phyloP scores from a whole-genome alignment of 1,140 invertebrate genomes.

The Drosophila lowei region DNA sequence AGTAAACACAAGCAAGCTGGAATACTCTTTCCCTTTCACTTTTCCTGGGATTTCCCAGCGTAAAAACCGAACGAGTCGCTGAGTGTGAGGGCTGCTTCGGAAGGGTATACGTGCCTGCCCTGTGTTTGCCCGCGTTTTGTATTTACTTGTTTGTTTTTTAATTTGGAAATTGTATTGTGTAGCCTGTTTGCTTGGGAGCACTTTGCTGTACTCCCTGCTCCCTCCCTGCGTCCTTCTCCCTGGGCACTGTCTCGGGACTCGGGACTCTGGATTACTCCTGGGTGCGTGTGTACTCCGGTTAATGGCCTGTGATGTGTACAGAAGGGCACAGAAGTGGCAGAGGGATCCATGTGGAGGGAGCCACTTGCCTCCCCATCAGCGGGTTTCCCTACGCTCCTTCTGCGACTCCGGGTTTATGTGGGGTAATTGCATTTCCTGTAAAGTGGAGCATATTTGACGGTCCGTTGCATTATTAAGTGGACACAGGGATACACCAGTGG shows the following conservation, averaged over 20 bases:
- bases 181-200: conserved; percentile 52
- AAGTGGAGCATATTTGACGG: conserved; percentile 56
- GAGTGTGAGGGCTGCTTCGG: too few species aligned
- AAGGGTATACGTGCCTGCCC: conserved; percentile 3
- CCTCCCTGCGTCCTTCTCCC: neutral
- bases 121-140: conserved; percentile 18
- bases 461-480: conserved; percentile 48
- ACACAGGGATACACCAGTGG: conserved; percentile 38
- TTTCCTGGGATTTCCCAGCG: neutral
- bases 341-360: neutral
- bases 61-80: too few species aligned
- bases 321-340: too few species aligned
- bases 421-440: conserved; percentile 72
- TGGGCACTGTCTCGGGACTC: neutral
- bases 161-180: conserved; percentile 76
- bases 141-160: conserved; percentile 57
- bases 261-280: too few species aligned
- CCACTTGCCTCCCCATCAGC: conserved; percentile 14
- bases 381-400: conserved; percentile 46
- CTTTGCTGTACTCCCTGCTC: too few species aligned
- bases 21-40: too few species aligned
- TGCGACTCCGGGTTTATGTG: conserved; percentile 36
- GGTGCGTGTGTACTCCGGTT: conserved; percentile 42
- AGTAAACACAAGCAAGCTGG: too few species aligned
- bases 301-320: conserved; percentile 51